Base-by-base conservation (phyloP, 1,140 invertebrate species). In the Vanessa atalanta region DNA sequence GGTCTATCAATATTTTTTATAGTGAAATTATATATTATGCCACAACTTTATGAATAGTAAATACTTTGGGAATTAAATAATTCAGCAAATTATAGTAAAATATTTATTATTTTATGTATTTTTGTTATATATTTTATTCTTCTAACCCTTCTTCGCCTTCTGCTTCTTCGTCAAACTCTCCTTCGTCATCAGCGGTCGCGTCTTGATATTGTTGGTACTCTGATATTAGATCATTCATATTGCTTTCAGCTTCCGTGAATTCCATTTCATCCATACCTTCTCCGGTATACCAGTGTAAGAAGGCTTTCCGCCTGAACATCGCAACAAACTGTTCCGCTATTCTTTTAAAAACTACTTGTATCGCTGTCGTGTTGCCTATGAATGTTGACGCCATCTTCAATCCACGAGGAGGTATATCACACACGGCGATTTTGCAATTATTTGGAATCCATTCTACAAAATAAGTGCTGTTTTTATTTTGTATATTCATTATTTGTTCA, bases 361-460 rank as follows among this genome's bases (percentile, higher is more conserved):
- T 97, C 80, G 96, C 97, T 23, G 97, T 98, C 12, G 96, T 96
- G 88, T 98, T 98, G 63, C 97, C 97, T 80, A 97, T 97, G 81
- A 98, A 98, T 9, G 97, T 98, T 50, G 96, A 96, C 3, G 97
- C 0, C 70, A 72, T 72, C 47, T 72, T 72, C 15, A 72, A 65
- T 0, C 70, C 70, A 47, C 70, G 50, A 4, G 70, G 70, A 2
- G 70, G 70, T 53, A 72, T 72, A n/a, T 72, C 70, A 47, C 70
- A 72, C 1, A 65, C 61, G 0, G 68, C 68, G 50, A 70, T 70
- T 43, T 70, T 70, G 26, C 97, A 95, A 83, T 98, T 98, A 93
- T 98, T 98, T 12, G 97, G 97, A 82, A 98, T 98, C 97, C 97
- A 98, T 93, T 98, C 97, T 37, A 98, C 97, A 83, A 98, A 98